These are phyloP conservation scores for Rhagonycha fulva DNA, from an alignment of 2,888 invertebrate genomes.

Conservation along the genomic window DNA sequence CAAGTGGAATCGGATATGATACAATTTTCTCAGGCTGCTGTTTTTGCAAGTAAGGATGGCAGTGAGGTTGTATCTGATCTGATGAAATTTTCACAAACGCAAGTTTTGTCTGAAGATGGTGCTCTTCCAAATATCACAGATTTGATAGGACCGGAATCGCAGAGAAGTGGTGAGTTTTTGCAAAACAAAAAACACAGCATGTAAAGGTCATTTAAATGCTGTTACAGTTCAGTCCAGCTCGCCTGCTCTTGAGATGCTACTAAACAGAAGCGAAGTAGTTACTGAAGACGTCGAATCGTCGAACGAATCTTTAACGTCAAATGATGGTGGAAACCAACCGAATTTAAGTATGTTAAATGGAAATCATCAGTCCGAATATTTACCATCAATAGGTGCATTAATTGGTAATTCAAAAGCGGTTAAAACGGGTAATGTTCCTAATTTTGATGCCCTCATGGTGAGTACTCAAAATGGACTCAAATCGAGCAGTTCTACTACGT, in stretches of 20 bases:
- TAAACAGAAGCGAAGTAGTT: background rate
- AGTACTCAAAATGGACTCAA: background rate
- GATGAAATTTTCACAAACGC: conserved; percentile 33
- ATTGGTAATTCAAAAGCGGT: background rate
- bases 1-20: conserved; percentile 34
- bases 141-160: conserved; percentile 1
- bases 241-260: background rate
- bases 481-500: background rate
- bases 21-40: conserved; percentile 29
- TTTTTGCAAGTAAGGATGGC: background rate
- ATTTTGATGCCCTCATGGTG: background rate
- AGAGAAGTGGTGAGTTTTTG: background rate
- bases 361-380: background rate
- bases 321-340: background rate
- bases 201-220: background rate
- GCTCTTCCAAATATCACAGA: conserved; percentile 8
- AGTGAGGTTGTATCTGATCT: conserved; percentile 31
- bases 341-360: conserved; percentile 28
- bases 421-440: background rate
- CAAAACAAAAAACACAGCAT: too few relatives aligned
- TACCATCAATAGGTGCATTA: conserved; percentile 9
- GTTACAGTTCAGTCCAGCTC: background rate
- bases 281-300: background rate
- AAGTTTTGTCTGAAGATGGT: background rate
- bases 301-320: background rate